Evolutionary conservation across 1,140 invertebrate species (phyloP), one percentile per base, ranked within the genome.

Genomic region (Orius insidiosus): DNA sequence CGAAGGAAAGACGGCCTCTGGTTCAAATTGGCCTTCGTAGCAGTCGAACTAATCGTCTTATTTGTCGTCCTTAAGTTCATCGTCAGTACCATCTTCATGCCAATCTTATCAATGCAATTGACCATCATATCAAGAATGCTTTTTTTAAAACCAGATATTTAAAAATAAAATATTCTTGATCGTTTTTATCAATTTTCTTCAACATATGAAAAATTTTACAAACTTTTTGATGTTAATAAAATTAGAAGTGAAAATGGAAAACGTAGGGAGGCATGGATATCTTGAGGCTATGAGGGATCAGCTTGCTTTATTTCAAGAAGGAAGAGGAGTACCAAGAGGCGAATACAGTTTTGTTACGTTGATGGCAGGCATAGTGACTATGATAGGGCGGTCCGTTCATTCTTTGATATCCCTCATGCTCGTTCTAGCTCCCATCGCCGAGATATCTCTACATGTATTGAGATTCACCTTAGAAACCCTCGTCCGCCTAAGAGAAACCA

Each of bases 31-130:
- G 18, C 33, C 1, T 38, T 51, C 9, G 43, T 51, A 6, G 30
- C 41, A 7, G 7, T 45, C 5, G 45, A 51, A 19, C 10, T 44
- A 11, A 38, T 51, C 5, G 18, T 19, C 3, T 35, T 51, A 1
- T 47, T 47, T 34, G 19, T 47, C 15, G 31, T 41, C 10, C 14
- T 51, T 2, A 40, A 45, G 9, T 51, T 51, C 14, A 24, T 51
- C 24, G 9, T 38, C 1, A 16, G 15, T 9, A 7, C 49, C 1
- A 47, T 51, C 19, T 51, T 51, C 46, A 7, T 33, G 7, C 49
- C 49, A 10, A 51, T 51, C 4, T 35, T 51, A 13, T 30, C 46
- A 5, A 51, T 51, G 49, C 49, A 51, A 40, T 44, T 42, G 5
- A 43, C 43, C 32, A 44, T 50, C 6, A 32, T 50, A 1, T 42